phyloP scores from a whole-genome alignment of 2,888 invertebrate genomes.

The Acheta domesticus region DNA sequence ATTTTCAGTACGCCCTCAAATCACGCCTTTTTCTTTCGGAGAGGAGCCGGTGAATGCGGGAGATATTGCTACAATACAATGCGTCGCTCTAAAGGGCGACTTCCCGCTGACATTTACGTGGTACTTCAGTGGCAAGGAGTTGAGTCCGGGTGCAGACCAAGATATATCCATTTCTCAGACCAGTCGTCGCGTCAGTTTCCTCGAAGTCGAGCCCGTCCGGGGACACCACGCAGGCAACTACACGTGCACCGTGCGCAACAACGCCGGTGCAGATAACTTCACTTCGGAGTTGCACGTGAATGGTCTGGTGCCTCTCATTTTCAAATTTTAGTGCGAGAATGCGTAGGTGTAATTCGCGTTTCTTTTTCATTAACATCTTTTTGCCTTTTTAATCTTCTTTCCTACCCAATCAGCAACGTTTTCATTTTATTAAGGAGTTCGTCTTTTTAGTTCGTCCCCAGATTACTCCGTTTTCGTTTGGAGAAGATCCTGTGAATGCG shows the following conservation, averaged over 20 bases:
- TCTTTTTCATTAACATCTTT: too few relatives aligned
- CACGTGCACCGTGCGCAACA: slow-evolving; percentile 70
- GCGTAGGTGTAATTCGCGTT: too few relatives aligned
- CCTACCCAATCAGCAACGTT: not conserved
- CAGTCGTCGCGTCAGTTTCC: slow-evolving; percentile 59
- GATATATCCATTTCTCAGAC: slow-evolving; percentile 54
- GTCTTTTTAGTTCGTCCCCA: slow-evolving; percentile 50
- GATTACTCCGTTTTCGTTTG: slow-evolving; percentile 55
- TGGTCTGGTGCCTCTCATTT: slow-evolving; percentile 38
- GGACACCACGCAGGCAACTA: slow-evolving; percentile 67
- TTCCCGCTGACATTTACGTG: slow-evolving; percentile 54
- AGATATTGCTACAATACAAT: slow-evolving; percentile 46
- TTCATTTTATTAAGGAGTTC: not conserved
- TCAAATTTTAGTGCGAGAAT: too few relatives aligned
- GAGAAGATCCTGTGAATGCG: slow-evolving; percentile 58
- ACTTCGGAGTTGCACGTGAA: slow-evolving; percentile 41
- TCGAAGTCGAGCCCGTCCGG: slow-evolving; percentile 53
- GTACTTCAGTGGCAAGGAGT: slow-evolving; percentile 57
- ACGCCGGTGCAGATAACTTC: slow-evolving; percentile 60
- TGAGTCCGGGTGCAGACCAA: slow-evolving; percentile 40
- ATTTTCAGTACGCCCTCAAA: slow-evolving; percentile 48
- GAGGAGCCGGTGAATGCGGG: slow-evolving; percentile 54
- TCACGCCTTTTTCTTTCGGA: slow-evolving; percentile 56
- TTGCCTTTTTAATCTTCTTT: too few relatives aligned
- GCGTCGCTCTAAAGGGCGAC: slow-evolving; percentile 45